Base-by-base conservation (phyloP, 2,888 invertebrate genomes). In the Onchidella celtica region DNA sequence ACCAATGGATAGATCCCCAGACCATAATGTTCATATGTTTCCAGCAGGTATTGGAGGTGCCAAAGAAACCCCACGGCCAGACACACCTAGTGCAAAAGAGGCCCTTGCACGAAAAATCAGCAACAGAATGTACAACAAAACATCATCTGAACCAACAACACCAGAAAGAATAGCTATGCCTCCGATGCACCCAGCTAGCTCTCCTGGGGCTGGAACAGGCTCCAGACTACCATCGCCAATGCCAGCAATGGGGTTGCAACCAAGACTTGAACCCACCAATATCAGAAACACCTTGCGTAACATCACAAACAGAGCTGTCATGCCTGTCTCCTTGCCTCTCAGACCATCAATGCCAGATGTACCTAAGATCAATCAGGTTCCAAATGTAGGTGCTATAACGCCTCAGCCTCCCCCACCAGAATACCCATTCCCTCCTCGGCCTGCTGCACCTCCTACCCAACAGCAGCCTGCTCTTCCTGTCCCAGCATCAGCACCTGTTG, bases 41-140 rank as follows among this genome's bases (percentile, higher is more conserved):
- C n/a, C 69, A 36, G 38, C 57, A 29, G 29, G 38, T 9, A 36
- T 61, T 1, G n/a, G n/a, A 11, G 32, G 4, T 34, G 24, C 34
- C n/a, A 78, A 38, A 32, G 81, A 81, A 34, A 57, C 27, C 21
- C 61, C 74, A 61, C 83, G 89, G 9, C 90, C 89, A 9, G 86
- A 85, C 69, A 89, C 89, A n/a, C 90, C 90, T 21, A 84, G 87
- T 79, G 87, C 90, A 2, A 99, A 98, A 94, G 98, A 98, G 0
- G 98, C 98, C 0, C 94, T 99, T 81, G 98, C 98, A 24, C 97
- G 98, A 93, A 97, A 98, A 97, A 94, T 98, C 76, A 92, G 85
- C 86, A 90, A 86, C 83, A 87, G 91, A 29, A 79, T 66, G n/a
- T 29, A 59, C 24, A 68, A 24, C 57, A 82, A 68, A 36, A 34